A percentile compares a stretch with the other conserved stretches of the same genome.
These are phyloP conservation scores for Peromyscus nudipes DNA, from an alignment of 2,797 vertebrate genomes.

Conservation along the genomic window DNA sequence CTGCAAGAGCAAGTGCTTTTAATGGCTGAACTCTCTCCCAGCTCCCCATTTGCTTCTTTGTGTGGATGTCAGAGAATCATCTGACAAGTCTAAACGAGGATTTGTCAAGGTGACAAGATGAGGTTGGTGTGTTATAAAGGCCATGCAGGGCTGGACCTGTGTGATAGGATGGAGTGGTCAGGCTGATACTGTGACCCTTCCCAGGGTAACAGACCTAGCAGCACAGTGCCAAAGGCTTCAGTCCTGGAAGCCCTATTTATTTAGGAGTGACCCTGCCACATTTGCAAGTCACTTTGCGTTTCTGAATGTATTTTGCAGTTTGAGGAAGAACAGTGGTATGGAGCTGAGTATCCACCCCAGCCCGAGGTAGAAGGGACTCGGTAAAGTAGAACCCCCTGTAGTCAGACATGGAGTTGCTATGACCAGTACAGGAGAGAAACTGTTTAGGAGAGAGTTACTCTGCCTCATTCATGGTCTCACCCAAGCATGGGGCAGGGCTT, in stretches of 20 bases:
- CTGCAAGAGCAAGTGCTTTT: not conserved
- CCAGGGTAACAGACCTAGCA: fast-evolving
- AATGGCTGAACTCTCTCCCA: not conserved
- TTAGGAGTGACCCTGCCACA: not conserved
- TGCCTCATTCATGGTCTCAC: not conserved
- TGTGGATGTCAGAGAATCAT: not conserved
- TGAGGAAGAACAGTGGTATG: not conserved
- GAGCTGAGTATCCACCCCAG: not conserved
- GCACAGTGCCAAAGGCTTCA: not conserved
- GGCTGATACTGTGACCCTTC: not conserved
- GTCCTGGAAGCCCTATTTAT: not conserved
- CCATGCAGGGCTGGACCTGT: too few species aligned
- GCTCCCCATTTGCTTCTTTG: not conserved
- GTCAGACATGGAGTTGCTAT: not conserved
- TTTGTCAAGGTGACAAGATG: not conserved
- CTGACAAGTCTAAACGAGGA: not conserved
- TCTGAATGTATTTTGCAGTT: not conserved
- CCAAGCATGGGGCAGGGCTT: not conserved
- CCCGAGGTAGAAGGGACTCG: not conserved
- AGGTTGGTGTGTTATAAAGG: not conserved
- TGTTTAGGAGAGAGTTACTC: not conserved
- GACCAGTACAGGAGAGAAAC: not conserved
- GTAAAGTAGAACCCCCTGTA: too few species aligned
- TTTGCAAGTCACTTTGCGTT: not conserved
- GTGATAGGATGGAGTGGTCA: not conserved